phyloP scores from a whole-genome alignment of 1,140 invertebrate species.

The Tetranychus urticae region DNA sequence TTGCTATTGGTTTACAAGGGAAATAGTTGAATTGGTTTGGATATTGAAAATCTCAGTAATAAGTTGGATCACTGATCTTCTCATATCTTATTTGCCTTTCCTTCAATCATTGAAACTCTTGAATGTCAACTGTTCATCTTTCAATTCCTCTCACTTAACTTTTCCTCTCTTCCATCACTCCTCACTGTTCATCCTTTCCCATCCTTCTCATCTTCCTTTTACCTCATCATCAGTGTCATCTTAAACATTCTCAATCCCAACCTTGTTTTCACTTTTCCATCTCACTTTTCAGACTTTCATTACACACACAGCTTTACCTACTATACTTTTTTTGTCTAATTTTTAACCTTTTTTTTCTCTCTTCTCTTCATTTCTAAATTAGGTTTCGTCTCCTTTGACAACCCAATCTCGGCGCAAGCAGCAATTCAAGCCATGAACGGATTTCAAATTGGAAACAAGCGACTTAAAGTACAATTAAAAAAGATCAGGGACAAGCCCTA shows the following conservation, averaged over 20 bases:
- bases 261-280: too few species aligned
- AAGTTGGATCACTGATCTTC: too few species aligned
- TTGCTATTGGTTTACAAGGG: too few species aligned
- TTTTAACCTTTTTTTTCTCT: background rate
- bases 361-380: slow-evolving; percentile 11
- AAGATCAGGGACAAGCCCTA: slow-evolving; percentile 54
- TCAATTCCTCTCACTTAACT: background rate
- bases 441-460: slow-evolving; percentile 87
- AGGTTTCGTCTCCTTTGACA: slow-evolving; percentile 90
- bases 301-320: background rate
- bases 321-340: background rate
- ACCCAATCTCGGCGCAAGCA: slow-evolving; percentile 65
- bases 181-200: background rate
- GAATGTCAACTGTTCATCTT: background rate
- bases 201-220: background rate
- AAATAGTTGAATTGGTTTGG: too few species aligned
- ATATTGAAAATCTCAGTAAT: too few species aligned
- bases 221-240: too few species aligned
- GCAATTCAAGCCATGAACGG: slow-evolving; percentile 93
- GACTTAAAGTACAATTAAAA: slow-evolving; percentile 91
- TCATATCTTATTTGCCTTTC: too few species aligned
- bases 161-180: background rate
- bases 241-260: too few species aligned
- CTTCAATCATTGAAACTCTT: background rate
- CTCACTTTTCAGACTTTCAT: background rate